Conservation (phyloP, 2,113 vertebrate species). For the Hiodon alosoides region DNA sequence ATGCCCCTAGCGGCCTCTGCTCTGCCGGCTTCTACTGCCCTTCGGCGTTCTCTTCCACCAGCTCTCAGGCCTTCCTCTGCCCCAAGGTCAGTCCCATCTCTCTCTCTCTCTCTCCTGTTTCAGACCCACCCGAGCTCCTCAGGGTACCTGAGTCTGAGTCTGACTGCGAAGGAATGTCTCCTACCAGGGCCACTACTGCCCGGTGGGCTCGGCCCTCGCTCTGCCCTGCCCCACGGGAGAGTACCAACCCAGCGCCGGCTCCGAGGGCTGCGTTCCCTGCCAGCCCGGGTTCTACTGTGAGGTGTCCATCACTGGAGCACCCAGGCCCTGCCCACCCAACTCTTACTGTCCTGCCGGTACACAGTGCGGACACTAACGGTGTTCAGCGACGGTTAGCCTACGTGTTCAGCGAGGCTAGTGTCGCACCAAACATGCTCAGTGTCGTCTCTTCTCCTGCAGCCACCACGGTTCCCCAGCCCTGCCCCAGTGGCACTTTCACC, state of each 20-base stretch:
- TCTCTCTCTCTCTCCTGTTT: not conserved
- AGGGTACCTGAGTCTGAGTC: not conserved
- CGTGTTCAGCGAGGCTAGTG: not conserved
- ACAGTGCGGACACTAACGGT: not conserved
- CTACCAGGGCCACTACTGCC: constrained; percentile 79
- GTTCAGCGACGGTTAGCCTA: not conserved
- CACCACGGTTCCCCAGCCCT: constrained; percentile 63
- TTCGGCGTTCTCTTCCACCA: constrained; percentile 63
- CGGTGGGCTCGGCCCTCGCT: constrained; percentile 61
- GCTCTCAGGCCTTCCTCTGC: constrained; percentile 67
- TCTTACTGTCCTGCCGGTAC: constrained; percentile 81
- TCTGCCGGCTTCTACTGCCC: constrained; percentile 73
- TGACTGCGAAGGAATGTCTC: constrained; percentile 8
- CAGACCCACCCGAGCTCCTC: not conserved
- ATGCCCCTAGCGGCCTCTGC: constrained; percentile 65
- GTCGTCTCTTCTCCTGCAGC: constrained; percentile 51
- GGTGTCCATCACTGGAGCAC: constrained; percentile 62
- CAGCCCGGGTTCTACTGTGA: constrained; percentile 82
- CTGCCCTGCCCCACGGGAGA: constrained; percentile 68
- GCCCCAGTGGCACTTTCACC: constrained; percentile 82
- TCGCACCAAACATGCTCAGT: not conserved
- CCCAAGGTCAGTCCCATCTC: constrained; percentile 64
- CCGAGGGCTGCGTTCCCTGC: constrained; percentile 70
- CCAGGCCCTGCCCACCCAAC: constrained; percentile 70
- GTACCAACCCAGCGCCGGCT: constrained; percentile 75